Conservation (phyloP, 2,888 invertebrate genomes). For the Lithosia quadra region DNA sequence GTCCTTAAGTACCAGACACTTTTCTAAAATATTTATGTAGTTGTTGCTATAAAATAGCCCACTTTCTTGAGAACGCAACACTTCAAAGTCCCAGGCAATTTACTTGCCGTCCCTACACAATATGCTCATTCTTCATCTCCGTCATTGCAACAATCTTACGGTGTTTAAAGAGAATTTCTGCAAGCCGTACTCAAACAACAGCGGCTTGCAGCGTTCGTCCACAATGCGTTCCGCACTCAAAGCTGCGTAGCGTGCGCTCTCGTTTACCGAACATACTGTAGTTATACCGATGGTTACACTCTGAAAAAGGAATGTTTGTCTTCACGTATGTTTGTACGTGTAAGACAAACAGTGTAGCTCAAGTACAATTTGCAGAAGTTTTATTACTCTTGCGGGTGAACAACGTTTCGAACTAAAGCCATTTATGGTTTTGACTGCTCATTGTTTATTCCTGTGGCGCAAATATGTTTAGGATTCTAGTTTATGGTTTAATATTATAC, state of each 20-base stretch:
- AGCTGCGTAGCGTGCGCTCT: slow-evolving; percentile 27
- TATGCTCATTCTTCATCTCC: slow-evolving; percentile 7
- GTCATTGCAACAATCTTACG: slow-evolving; percentile 29
- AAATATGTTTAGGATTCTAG: neutral
- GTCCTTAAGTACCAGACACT: neutral
- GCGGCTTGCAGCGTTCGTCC: slow-evolving; percentile 35
- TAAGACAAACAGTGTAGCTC: slow-evolving; percentile 6
- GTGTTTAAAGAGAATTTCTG: slow-evolving; percentile 36
- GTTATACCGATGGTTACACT: slow-evolving; percentile 2
- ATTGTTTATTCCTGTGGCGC: slow-evolving; percentile 1
- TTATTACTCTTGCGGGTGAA: slow-evolving; percentile 17
- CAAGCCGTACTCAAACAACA: slow-evolving; percentile 34
- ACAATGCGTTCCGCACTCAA: slow-evolving; percentile 34
- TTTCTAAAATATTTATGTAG: neutral
- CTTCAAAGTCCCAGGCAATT: slow-evolving; percentile 30
- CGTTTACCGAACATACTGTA: slow-evolving; percentile 24
- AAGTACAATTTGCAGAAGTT: slow-evolving; percentile 18
- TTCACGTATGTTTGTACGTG: slow-evolving; percentile 10
- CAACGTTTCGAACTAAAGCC: slow-evolving; percentile 12
- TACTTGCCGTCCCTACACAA: slow-evolving; percentile 19
- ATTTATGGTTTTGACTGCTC: slow-evolving; percentile 7
- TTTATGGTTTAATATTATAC: neutral
- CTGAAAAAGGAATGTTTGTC: slow-evolving; percentile 13
- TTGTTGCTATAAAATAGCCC: neutral
- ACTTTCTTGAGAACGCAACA: slow-evolving; percentile 3